Evolutionary conservation across 2,888 invertebrate genomes (phyloP).

Genomic region (Campoletis raptor): DNA sequence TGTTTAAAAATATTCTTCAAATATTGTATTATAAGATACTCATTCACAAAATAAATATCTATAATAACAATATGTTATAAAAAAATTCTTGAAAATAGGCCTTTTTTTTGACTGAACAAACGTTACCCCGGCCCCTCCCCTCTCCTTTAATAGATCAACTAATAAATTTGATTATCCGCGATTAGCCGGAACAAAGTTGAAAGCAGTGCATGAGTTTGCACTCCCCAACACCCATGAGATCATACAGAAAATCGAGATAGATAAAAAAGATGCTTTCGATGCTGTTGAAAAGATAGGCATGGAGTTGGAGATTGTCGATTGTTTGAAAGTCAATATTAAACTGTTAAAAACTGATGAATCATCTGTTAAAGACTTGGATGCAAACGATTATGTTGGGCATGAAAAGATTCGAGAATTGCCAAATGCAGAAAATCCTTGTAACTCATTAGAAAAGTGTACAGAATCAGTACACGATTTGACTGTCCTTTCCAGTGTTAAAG

Average conservation of each 20-base stretch:
- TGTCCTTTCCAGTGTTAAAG: conserved; percentile 30
- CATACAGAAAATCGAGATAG: conserved; percentile 5
- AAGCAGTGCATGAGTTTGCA: conserved; percentile 14
- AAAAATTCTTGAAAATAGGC: too few relatives aligned
- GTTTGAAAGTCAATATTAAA: conserved; percentile 26
- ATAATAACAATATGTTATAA: too few relatives aligned
- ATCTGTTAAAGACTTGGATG: conserved; percentile 33
- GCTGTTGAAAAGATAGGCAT: conserved; percentile 18
- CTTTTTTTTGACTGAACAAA: too few relatives aligned
- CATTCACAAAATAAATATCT: too few relatives aligned
- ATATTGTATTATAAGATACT: too few relatives aligned
- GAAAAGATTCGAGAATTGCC: conserved; percentile 12
- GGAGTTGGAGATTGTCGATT: conserved; percentile 23
- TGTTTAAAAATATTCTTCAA: too few relatives aligned
- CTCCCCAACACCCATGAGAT: conserved; percentile 27
- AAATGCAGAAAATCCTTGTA: conserved; percentile 21
- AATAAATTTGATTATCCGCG: conserved; percentile 3
- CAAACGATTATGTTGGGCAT: conserved; percentile 2
- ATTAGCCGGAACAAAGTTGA: conserved; percentile 20
- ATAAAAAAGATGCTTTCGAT: conserved; percentile 22
- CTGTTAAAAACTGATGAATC: conserved; percentile 19
- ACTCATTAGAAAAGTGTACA: conserved; percentile 6
- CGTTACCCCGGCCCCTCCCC: too few relatives aligned
- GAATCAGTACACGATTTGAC: conserved; percentile 38
- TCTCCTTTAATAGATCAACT: not conserved